Percentiles rank a stretch among this genome's conserved stretches.
Conservation (phyloP, 2,113 vertebrate species). For the Chamaetylas fuelleborni region DNA sequence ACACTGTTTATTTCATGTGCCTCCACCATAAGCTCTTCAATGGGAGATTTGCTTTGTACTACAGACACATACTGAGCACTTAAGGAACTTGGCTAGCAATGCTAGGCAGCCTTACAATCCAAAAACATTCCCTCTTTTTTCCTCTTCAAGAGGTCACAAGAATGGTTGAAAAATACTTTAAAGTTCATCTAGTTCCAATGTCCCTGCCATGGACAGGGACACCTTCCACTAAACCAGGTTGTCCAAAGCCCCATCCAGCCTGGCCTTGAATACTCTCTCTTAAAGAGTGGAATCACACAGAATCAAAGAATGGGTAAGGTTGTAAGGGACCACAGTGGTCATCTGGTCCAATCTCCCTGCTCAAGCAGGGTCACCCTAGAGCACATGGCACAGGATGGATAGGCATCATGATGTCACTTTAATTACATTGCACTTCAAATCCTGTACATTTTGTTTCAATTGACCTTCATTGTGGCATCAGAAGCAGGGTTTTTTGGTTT, state of each 20-base stretch:
- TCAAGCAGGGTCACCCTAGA: background rate
- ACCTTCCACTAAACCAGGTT: background rate
- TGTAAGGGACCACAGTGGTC: background rate
- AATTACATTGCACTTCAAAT: background rate
- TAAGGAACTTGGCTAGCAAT: background rate
- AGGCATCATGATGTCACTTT: background rate
- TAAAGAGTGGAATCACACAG: background rate
- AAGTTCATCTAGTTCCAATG: background rate
- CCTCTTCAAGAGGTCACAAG: background rate
- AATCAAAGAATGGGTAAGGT: background rate
- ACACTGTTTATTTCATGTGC: background rate
- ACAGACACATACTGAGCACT: background rate
- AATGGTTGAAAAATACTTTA: background rate
- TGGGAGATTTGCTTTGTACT: background rate
- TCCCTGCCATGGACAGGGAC: background rate
- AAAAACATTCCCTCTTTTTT: background rate
- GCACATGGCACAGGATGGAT: background rate
- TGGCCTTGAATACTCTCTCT: background rate
- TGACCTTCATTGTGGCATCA: background rate
- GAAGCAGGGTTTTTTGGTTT: background rate
- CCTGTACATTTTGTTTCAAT: background rate
- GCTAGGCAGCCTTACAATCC: background rate
- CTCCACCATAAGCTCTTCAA: background rate
- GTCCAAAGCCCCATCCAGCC: background rate
- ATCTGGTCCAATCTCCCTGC: background rate